Base-by-base conservation (phyloP, 2,888 invertebrate genomes). In the Hoplodrina ambigua region DNA sequence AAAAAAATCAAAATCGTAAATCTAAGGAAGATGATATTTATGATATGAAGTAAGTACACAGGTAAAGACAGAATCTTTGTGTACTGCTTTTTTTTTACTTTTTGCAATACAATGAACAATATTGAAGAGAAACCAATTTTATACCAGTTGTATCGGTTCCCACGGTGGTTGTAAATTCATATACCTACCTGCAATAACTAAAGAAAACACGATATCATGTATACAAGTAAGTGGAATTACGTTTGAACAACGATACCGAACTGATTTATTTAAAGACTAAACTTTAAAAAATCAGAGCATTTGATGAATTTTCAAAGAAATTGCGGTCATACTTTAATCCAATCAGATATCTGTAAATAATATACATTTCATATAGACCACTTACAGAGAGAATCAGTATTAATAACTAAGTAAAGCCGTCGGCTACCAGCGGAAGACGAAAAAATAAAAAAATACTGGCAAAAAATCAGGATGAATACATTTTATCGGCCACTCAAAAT, bases 131-230 rank as follows among this genome's bases (percentile, higher is more conserved):
- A 20, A 53, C 46, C 17, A 37, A 50, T 20, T 56, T 13, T 37
- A 17, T 56, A 73, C 50, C 74, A 78, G 49, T 53, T 74, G 74
- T 2, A 2, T 50, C n/a, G n/a, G 1, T 10, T 78, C 79, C 19
- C 74, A 74, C 73, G 78, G 58, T 44, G 55, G 44, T 78, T 55
- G 60, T 80, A 56, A 69, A 75, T 64, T 75, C 61, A 64, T 61
- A 33, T 58, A 49, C 33, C 33, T 46, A 56, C n/a, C 20, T 60
- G 59, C 58, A 55, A 49, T 33, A 71, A 50, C 52, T 53, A 63
- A 59, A 58, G 59, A 69, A 75, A 59, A 79, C 62, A 67, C 46
- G 33, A 50, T 46, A 58, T 58, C 44, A 46, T 76, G 67, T 49
- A 20, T n/a, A 56, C 44, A 68, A 41, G 57, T 70, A 70, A 33